Conservation (phyloP, 2,113 vertebrate species). For the Muntiacus muntjak region DNA sequence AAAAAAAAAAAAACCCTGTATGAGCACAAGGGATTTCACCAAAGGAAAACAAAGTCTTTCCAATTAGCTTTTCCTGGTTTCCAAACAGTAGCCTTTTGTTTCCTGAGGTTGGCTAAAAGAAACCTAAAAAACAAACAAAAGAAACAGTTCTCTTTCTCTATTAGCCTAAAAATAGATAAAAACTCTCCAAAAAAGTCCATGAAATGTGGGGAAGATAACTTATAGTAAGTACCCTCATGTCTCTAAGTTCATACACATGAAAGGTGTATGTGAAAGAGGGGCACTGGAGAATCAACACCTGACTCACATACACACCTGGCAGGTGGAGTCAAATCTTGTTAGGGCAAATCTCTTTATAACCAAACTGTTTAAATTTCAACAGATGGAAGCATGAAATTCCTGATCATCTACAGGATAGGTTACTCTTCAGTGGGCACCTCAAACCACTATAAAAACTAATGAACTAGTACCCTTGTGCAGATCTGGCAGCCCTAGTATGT, state of each 20-base stretch:
- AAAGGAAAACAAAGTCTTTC: background rate
- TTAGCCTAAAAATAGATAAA: background rate
- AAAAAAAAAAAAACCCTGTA: fast-evolving
- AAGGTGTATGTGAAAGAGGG: background rate
- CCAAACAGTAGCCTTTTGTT: background rate
- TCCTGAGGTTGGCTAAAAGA: background rate
- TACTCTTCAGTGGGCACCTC: background rate
- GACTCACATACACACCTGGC: background rate
- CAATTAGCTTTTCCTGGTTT: background rate
- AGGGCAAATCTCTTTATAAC: background rate
- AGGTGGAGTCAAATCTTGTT: background rate
- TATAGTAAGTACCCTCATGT: background rate
- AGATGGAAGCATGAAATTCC: background rate
- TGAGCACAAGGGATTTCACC: background rate
- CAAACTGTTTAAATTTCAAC: background rate
- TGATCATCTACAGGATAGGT: background rate
- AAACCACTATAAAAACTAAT: background rate
- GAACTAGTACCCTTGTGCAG: too few relatives aligned
- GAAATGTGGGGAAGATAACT: background rate
- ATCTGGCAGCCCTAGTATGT: background rate
- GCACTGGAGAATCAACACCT: background rate
- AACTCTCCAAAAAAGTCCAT: background rate
- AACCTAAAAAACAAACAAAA: background rate
- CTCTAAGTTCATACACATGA: background rate
- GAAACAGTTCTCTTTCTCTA: background rate